Conservation (phyloP, 2,888 invertebrate genomes). For the Thysanoteuthis rhombus region DNA sequence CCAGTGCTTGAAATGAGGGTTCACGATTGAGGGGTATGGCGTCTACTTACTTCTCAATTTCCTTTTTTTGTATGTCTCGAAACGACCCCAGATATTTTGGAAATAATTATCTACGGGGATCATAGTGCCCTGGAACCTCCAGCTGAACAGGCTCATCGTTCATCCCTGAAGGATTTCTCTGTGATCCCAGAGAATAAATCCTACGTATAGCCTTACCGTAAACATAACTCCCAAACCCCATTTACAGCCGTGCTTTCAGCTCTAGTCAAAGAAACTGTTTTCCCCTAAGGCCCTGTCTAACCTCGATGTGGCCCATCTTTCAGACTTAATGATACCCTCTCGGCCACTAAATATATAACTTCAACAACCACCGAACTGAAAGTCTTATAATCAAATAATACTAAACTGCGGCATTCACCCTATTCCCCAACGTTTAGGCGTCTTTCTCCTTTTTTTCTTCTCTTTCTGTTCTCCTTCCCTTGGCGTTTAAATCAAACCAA, state of each 20-base stretch:
- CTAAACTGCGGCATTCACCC: background rate
- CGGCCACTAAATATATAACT: background rate
- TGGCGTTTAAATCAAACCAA: background rate
- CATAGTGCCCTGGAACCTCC: too few species aligned
- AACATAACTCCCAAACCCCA: too few species aligned
- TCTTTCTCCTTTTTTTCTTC: background rate
- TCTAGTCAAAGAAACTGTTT: background rate
- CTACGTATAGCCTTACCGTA: too few species aligned
- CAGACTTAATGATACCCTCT: constrained; percentile 37
- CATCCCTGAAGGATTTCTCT: too few species aligned
- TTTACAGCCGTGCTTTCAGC: constrained; percentile 31
- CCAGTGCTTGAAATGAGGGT: too few species aligned
- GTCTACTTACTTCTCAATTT: too few species aligned
- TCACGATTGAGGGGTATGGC: too few species aligned
- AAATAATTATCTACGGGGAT: too few species aligned
- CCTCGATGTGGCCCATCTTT: background rate
- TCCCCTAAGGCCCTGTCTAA: background rate
- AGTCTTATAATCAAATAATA: background rate
- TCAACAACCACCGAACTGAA: background rate
- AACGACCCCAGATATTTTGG: too few species aligned
- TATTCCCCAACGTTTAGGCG: background rate
- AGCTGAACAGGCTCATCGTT: too few species aligned
- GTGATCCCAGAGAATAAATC: too few species aligned
- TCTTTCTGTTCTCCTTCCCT: background rate
- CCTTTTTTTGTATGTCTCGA: too few species aligned